Evolutionary conservation across 1,140 invertebrate species (phyloP).

Genomic region (Bombus polaris): DNA sequence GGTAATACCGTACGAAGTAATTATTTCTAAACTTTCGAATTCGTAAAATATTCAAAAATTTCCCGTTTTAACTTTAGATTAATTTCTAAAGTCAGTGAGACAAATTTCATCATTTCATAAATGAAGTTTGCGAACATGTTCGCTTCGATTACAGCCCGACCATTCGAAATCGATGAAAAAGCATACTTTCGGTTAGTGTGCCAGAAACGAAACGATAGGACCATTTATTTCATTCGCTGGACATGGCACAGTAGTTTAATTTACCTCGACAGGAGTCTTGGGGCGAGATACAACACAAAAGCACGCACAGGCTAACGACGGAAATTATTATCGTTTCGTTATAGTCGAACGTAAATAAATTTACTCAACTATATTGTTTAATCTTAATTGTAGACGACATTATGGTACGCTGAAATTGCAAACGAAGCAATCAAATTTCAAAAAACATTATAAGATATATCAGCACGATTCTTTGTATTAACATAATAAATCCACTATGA

Average conservation of each 20-base stretch:
- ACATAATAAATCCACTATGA: not conserved
- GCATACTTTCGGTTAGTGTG: not conserved
- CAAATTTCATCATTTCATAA: slow-evolving; percentile 13
- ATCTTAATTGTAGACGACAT: not conserved
- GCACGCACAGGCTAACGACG: slow-evolving; percentile 16
- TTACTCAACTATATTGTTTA: not conserved
- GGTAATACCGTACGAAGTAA: not conserved
- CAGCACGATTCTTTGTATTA: not conserved
- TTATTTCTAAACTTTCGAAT: not conserved
- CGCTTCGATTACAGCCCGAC: slow-evolving; percentile 15
- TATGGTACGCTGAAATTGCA: not conserved
- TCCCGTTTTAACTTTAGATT: not conserved
- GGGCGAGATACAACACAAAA: not conserved
- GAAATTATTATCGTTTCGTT: slow-evolving; percentile 35
- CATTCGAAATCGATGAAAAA: slow-evolving; percentile 25
- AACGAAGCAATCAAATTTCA: not conserved
- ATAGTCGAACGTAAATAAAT: slow-evolving; percentile 9
- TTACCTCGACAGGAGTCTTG: slow-evolving; percentile 28
- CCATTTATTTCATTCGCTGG: slow-evolving; percentile 23
- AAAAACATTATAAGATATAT: too few species aligned
- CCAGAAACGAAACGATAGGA: slow-evolving; percentile 25
- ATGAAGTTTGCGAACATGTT: slow-evolving; percentile 2
- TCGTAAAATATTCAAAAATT: not conserved
- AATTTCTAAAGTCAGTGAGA: not conserved
- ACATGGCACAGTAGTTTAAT: slow-evolving; percentile 43